Conservation (phyloP, 2,888 invertebrate genomes). For the Clitarchus hookeri region DNA sequence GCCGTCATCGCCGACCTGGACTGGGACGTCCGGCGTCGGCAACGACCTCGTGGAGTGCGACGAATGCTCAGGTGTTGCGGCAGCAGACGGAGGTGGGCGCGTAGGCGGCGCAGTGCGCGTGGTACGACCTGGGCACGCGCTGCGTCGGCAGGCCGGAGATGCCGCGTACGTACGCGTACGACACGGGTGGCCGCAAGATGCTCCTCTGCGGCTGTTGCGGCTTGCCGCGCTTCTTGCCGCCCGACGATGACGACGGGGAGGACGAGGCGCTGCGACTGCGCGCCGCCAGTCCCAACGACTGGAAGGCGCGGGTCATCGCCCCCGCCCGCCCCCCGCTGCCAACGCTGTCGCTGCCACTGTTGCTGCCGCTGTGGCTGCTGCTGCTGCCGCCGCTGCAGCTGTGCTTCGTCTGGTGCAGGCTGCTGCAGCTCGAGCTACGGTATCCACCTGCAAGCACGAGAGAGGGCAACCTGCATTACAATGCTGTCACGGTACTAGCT, state of each 20-base stretch:
- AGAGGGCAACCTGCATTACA: background rate
- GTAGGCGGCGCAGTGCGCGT: constrained; percentile 28
- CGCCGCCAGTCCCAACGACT: constrained; percentile 58
- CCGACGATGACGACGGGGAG: background rate
- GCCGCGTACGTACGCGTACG: constrained; percentile 80
- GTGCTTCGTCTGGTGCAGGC: constrained; percentile 3
- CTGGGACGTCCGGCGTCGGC: background rate
- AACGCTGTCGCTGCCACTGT: constrained; percentile 50
- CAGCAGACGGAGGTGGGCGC: constrained; percentile 50
- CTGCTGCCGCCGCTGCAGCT: constrained; percentile 49
- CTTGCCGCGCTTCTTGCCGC: background rate
- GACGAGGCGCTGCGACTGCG: constrained; percentile 56
- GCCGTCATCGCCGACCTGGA: too few relatives aligned
- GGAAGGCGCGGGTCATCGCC: constrained; percentile 31
- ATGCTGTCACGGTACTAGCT: background rate
- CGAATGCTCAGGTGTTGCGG: background rate
- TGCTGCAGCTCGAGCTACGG: constrained; percentile 17
- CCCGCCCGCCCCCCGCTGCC: constrained; percentile 47
- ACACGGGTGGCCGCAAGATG: constrained; percentile 76
- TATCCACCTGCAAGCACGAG: background rate
- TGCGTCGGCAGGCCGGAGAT: constrained; percentile 82
- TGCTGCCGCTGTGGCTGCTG: constrained; percentile 32
- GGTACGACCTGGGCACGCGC: constrained; percentile 67
- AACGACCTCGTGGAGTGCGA: background rate
- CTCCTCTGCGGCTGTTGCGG: constrained; percentile 68